These are phyloP conservation scores for Petrocephalus zakoni DNA, from an alignment of 2,113 vertebrate genomes.

Conservation along the genomic window DNA sequence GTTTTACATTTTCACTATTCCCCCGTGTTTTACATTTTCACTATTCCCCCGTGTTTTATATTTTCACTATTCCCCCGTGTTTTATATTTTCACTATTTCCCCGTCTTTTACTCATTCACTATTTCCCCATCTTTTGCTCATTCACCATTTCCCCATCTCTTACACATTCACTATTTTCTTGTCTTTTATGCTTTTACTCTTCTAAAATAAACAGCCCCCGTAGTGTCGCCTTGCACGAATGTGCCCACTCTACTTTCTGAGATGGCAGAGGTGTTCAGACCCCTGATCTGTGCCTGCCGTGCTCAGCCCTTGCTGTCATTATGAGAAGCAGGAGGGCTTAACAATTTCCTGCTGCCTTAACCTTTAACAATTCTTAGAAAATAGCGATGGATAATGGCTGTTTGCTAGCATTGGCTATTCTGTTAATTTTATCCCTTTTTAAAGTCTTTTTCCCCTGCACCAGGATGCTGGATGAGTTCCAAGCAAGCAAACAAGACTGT, in stretches of 20 bases:
- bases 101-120: no score
- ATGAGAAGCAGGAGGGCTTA: neutral
- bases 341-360: constrained; percentile 14
- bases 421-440: neutral
- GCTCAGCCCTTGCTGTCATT: neutral
- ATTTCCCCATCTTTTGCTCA: neutral
- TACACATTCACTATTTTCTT: neutral
- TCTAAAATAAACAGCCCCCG: neutral
- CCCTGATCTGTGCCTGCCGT: neutral
- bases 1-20: no score
- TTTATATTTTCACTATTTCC: no score
- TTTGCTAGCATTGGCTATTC: neutral
- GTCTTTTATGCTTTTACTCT: neutral
- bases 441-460: neutral
- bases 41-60: no score
- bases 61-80: no score
- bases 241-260: neutral
- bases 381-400: neutral
- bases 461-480: neutral
- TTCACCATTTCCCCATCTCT: neutral
- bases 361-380: neutral
- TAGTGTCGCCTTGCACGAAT: neutral
- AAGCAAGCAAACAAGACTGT: neutral
- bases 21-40: no score
- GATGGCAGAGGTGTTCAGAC: neutral